Evolutionary conservation across 2,113 vertebrate genomes (phyloP).

Genomic region (Platichthys stellatus): DNA sequence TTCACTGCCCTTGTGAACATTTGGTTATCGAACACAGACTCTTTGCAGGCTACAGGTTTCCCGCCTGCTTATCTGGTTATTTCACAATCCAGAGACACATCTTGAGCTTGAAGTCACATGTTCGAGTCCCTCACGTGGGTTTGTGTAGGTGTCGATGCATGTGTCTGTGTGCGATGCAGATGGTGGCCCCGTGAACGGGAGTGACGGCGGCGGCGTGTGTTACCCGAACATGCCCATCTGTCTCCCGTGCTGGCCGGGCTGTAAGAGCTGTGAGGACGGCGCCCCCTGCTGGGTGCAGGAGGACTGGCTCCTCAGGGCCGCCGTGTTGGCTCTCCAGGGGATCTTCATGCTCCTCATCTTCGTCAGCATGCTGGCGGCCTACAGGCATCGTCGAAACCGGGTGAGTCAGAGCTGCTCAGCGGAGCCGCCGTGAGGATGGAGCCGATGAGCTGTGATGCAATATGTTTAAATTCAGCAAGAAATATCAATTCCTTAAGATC

Average conservation of each 20-base stretch:
- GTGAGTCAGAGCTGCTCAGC: constrained; percentile 72
- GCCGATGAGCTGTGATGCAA: too few relatives aligned
- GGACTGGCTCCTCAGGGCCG: constrained; percentile 81
- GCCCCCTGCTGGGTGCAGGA: constrained; percentile 88
- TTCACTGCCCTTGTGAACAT: not conserved
- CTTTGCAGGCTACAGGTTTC: too few relatives aligned
- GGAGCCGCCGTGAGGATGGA: not conserved
- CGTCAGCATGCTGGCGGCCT: constrained; percentile 91
- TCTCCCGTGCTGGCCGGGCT: constrained; percentile 88
- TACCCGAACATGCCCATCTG: constrained; percentile 82
- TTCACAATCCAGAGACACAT: too few relatives aligned
- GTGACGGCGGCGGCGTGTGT: constrained; percentile 46
- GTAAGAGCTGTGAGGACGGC: constrained; percentile 84
- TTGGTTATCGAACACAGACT: not conserved
- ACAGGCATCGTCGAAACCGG: constrained; percentile 87
- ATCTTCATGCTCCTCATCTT: constrained; percentile 92
- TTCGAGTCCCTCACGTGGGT: not conserved
- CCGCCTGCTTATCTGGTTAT: too few relatives aligned
- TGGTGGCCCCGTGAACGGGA: constrained; percentile 48
- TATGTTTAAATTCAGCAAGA: too few relatives aligned
- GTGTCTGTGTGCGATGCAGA: constrained; percentile 56
- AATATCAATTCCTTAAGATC: too few relatives aligned
- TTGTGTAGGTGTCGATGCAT: constrained; percentile 24
- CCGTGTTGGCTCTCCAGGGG: constrained; percentile 86
- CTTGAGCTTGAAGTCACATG: constrained; percentile 1